A percentile compares a stretch with the other conserved stretches of the same genome.
Evolutionary conservation across 2,797 vertebrate species (phyloP).

Genomic region (Varecia variegata): DNA sequence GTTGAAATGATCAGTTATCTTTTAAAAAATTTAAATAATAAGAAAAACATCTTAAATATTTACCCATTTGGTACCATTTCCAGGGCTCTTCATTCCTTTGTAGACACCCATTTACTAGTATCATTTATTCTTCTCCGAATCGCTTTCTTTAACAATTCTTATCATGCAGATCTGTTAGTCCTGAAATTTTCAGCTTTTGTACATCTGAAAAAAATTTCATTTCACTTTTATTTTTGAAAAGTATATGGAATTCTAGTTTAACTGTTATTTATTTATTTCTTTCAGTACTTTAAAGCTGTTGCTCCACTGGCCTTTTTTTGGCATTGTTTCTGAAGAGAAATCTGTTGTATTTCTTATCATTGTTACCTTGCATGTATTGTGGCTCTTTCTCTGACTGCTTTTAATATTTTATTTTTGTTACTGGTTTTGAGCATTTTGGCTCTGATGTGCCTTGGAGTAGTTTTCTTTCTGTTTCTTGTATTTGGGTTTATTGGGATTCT

Average conservation of each 20-base stretch:
- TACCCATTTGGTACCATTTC: not conserved
- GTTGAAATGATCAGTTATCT: not conserved
- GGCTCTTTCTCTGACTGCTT: not conserved
- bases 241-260: not conserved
- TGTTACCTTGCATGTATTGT: not conserved
- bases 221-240: not conserved
- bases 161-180: not conserved
- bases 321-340: not conserved
- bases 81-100: not conserved
- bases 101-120: not conserved
- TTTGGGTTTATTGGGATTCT: not conserved
- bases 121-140: not conserved
- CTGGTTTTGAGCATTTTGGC: not conserved
- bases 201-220: not conserved
- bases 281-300: not conserved
- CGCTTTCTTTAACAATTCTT: not conserved
- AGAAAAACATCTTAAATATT: not conserved
- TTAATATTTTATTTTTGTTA: not conserved
- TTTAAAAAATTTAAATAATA: not conserved
- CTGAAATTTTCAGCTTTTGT: not conserved
- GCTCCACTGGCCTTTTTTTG: not conserved
- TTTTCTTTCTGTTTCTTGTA: conserved; percentile 10
- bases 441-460: not conserved
- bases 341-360: not conserved
- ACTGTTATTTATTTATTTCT: not conserved